Base-by-base conservation (phyloP, 1,140 invertebrate genomes). In the Panulirus ornatus region DNA sequence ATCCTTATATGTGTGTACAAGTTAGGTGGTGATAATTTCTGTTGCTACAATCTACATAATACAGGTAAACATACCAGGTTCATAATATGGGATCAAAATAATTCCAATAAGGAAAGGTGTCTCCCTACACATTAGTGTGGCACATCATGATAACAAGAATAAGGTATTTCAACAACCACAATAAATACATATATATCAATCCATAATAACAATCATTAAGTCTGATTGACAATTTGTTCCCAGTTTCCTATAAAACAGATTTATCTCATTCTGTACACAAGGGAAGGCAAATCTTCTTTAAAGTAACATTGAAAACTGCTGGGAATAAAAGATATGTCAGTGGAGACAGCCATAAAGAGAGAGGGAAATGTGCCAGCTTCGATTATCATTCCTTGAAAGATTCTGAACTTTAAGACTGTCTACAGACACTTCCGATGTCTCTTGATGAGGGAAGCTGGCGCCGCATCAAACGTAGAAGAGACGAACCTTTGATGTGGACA, bases 401-500 rank as follows among this genome's bases (percentile, higher is more conserved):
- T 66, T 16, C 5, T 30, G 3, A 30, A 66, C 27, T 27, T 22
- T 27, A 30, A 27, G 58, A 66, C 11, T 30, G 58, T 66, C 27
- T 66, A 11, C 19, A 16, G 54, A 30, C 5, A 47, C 14, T 11
- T 47, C 44, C 22, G 58, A 66, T n/a, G n/a, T 66, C n/a, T n/a
- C n/a, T n/a, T n/a, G n/a, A n/a, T n/a, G n/a, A n/a, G n/a, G n/a
- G 58, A 66, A 66, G 58, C 58, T 66, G n/a, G 16, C 27, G 36
- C 75, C 47, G 44, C 40, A 30, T 88, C 85, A 99, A 30, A 99
- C 96, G 94, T 99, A 99, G 95, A 97, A 99, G 38, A 99, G 95
- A 88, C 98, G 95, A 70, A 99, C 98, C 95, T 96, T 96, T 47
- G 99, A 99, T 82, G 97, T 99, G 83, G 97, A 98, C 86, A 99